Base-by-base conservation (phyloP, 2,797 vertebrate genomes). In the Falco biarmicus region DNA sequence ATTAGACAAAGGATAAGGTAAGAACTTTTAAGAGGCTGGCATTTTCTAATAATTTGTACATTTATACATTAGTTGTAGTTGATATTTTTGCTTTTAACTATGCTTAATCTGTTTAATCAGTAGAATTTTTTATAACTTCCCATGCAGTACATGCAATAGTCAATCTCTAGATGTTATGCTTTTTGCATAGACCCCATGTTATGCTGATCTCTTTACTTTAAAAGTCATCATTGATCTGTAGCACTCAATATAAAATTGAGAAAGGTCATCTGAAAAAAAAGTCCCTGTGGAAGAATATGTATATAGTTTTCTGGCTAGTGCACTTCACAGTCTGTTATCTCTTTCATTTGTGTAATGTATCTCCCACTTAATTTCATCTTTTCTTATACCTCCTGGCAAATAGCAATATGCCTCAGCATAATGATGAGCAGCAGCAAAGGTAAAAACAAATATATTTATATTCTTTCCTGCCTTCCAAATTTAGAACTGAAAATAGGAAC, bases 331-430 rank as follows among this genome's bases (percentile, higher is more conserved):
- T 83, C 79, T 3, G 28, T 93, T 91, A n/a, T 74, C 50, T 91
- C 69, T 93, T 88, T 69, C 54, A 48, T 94, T 96, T 87, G 10
- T 45, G 9, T 91, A 80, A 71, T 79, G 87, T 74, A 68, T 71
- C 89, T 88, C 59, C 69, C 21, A 51, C 57, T 78, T 91, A 43
- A 89, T 95, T 93, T 91, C 11, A 9, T 94, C 78, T 85, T 82
- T 54, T 32, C 13, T 83, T 85, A 89, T 91, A 61, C 79, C 89
- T 95, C 12, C 69, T 88, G 82, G 73, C 69, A 81, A 91, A 68
- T 24, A 87, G 45, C 60, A 81, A 2, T 87, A 69, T 85, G 53
- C 61, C 29, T 93, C 78, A 71, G 84, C 69, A 73, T 92, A 90
- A 85, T 1, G 6, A 87, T 89, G 29, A 95, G 50, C 39, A 89